Evolutionary conservation across 2,888 invertebrate genomes (phyloP).

Genomic region (Isoperla grammatica): DNA sequence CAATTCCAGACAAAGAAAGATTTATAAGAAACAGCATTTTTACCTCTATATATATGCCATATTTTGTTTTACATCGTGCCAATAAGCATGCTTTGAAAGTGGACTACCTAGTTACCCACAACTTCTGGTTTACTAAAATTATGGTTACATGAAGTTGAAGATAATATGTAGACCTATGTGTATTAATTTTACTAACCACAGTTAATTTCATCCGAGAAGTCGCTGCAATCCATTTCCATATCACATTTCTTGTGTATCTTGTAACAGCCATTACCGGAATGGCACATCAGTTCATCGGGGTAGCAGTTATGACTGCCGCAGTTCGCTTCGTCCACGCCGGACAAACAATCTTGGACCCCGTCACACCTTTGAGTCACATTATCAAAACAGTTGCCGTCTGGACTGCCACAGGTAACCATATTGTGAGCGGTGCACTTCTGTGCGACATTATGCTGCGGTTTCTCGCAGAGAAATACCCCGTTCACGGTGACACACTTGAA

Average conservation of each 20-base stretch:
- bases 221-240: conserved; percentile 41
- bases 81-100: too few relatives aligned
- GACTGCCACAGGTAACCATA: conserved; percentile 27
- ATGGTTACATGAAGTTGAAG: too few relatives aligned
- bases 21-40: too few relatives aligned
- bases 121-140: too few relatives aligned
- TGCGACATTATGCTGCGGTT: too few relatives aligned
- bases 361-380: conserved; percentile 41
- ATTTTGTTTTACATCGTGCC: too few relatives aligned
- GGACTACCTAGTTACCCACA: too few relatives aligned
- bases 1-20: too few relatives aligned
- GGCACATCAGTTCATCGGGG: conserved; percentile 17
- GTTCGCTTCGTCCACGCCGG: conserved; percentile 42
- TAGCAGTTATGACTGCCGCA: conserved; percentile 37
- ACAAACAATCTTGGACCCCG: conserved; percentile 41
- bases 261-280: conserved; percentile 35
- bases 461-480: too few relatives aligned
- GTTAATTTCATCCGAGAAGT: conserved; percentile 43
- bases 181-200: conserved; percentile 33
- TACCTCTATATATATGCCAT: too few relatives aligned
- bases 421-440: conserved; percentile 1
- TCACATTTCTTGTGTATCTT: conserved; percentile 41
- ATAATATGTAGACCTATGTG: too few relatives aligned
- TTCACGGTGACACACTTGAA: too few relatives aligned
- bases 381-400: conserved; percentile 28